Conservation (phyloP, 2,888 invertebrate genomes). For the Drosophila paramelanica region DNA sequence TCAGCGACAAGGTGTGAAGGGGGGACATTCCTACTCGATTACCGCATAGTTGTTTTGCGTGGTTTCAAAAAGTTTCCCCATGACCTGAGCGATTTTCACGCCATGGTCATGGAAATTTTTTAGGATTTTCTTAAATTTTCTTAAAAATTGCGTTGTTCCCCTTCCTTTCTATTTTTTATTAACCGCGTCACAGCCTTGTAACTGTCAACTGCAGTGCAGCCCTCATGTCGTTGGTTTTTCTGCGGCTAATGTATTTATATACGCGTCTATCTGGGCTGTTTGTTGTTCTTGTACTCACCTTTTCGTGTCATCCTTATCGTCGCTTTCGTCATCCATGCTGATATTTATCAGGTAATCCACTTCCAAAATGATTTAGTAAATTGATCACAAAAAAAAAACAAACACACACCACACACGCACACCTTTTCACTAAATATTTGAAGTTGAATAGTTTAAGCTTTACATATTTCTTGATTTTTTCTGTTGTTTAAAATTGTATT, state of each 20-base stretch:
- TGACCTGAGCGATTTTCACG: background rate
- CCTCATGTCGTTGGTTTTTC: background rate
- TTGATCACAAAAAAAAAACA: slow-evolving; percentile 8
- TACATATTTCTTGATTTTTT: slow-evolving; percentile 36
- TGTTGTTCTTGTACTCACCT: slow-evolving; percentile 86
- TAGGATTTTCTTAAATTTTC: no score
- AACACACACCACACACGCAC: background rate
- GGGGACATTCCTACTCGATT: background rate
- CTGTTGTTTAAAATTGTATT: slow-evolving; percentile 7
- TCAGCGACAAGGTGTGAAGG: background rate
- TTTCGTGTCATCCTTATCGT: slow-evolving; percentile 94
- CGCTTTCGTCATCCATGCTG: slow-evolving; percentile 92
- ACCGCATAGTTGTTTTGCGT: background rate
- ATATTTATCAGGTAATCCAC: slow-evolving; percentile 71
- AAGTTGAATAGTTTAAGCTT: background rate
- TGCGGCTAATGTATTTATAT: slow-evolving; percentile 1
- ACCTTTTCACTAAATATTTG: slow-evolving; percentile 14
- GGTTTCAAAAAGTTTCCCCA: no score
- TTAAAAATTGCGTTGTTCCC: no score
- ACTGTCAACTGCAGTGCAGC: slow-evolving; percentile 66
- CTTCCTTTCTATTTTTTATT: background rate
- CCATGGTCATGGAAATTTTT: no score
- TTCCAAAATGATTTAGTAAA: slow-evolving; percentile 23
- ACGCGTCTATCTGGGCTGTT: background rate
- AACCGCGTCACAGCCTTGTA: slow-evolving; percentile 36